Evolutionary conservation across 2,797 vertebrate genomes (phyloP).

Genomic region (Parauchenoglanis ngamensis): DNA sequence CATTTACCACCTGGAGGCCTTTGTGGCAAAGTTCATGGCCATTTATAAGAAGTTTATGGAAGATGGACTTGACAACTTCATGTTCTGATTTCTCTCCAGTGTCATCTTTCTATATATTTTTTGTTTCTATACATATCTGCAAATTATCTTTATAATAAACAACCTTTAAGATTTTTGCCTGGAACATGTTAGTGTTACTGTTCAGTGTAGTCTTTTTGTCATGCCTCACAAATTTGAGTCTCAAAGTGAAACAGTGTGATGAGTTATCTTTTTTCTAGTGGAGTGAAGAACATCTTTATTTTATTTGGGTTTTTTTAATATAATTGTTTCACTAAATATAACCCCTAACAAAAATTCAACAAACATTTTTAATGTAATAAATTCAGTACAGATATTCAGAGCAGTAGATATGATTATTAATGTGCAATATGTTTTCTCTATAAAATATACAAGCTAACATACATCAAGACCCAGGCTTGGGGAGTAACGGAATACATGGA

Average conservation of each 20-base stretch:
- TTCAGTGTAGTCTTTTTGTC: background rate
- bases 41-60: conserved; percentile 99
- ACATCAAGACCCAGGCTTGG: background rate
- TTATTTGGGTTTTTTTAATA: background rate
- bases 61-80: conserved; percentile 92
- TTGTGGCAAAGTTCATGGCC: conserved; percentile 97
- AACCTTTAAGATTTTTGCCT: background rate
- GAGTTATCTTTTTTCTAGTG: background rate
- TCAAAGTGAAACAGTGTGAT: background rate
- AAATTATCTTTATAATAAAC: conserved; percentile 50
- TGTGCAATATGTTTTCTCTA: background rate
- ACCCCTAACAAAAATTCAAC: background rate
- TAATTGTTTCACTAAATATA: background rate
- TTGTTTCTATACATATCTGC: background rate
- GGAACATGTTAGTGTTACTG: background rate
- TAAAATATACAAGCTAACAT: background rate
- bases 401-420: background rate
- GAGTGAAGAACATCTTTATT: conserved; percentile 36
- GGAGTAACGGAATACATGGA: too few relatives aligned
- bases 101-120: background rate
- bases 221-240: background rate
- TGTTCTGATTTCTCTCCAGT: conserved; percentile 77
- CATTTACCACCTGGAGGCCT: conserved; percentile 97
- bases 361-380: background rate
- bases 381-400: background rate